Evolutionary conservation across 2,888 invertebrate genomes (phyloP), one percentile per base, ranked within the genome.

Genomic region (Tetheella fluctuosa): DNA sequence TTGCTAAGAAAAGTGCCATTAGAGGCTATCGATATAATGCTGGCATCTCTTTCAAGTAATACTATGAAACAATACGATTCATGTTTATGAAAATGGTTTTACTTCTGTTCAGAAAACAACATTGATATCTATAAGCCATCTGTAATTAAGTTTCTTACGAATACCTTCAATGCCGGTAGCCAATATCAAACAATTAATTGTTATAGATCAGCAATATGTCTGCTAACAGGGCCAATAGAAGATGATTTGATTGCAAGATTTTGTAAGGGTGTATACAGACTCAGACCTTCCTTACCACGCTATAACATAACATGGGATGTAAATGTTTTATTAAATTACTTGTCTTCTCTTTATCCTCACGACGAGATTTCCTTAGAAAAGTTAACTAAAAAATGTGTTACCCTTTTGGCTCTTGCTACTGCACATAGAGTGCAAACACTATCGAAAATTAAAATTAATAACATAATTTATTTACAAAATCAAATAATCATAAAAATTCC

Each of bases 31-130:
- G 52, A 64, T 3, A 63, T 70, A 12, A 68, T 68, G 61, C 30
- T 65, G 15, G 58, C 62, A 0, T 70, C 68, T 0, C 54, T 68
- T 8, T 59, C 64, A n/a, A 34, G 61, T 5, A 67, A 62, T 58
- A 57, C 68, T 0, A 0, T 64, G 0, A 68, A 64, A 53, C 68
- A 65, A 52, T 68, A 68, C 42, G 52, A 63, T n/a, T n/a, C n/a
- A n/a, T 54, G 15, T 12, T 34, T 68, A 23, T 58, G 59, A 52
- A 53, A 59, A 15, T 68, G 68, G 65, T 48, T 20, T 30, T 8
- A 13, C n/a, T 68, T 62, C 52, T 65, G 68, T 60, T 20, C 28
- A 12, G 1, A 3, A 12, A 54, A 58, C 54, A 59, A 52, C 23
- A 12, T 54, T 42, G 23, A 61, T 57, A 0, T 55, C 0, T 64